phyloP scores from a whole-genome alignment of 2,113 vertebrate species.

The Ceuthmochares aereus region DNA sequence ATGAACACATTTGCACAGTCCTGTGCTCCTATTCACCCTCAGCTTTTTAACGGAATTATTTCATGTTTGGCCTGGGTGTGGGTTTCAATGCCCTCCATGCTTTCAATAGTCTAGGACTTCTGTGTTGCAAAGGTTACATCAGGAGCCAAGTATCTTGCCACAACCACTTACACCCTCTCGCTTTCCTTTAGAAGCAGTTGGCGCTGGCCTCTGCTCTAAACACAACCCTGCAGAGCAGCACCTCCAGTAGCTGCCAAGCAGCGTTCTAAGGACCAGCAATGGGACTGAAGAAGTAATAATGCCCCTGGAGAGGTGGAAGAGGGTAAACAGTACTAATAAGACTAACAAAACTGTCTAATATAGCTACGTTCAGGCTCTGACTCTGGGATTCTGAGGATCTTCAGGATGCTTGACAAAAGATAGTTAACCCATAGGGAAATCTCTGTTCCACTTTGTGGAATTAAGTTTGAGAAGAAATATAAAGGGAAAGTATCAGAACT shows the following conservation, averaged over 20 bases:
- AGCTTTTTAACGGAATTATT: neutral
- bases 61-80: neutral
- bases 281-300: neutral
- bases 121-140: neutral
- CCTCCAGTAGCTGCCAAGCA: neutral
- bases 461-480: neutral
- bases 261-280: neutral
- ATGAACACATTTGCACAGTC: fast-evolving
- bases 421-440: neutral
- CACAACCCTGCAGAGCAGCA: neutral
- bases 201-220: neutral
- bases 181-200: neutral
- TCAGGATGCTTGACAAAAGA: neutral
- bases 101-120: neutral
- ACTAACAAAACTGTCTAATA: neutral
- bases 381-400: neutral
- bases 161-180: fast-evolving
- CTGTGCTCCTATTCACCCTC: neutral
- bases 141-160: neutral
- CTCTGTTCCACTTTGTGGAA: neutral
- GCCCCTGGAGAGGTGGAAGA: neutral
- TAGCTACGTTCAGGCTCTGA: neutral
- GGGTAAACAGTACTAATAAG: neutral
- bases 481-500: neutral
- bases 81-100: neutral